Evolutionary conservation across 1,140 invertebrate genomes (phyloP).

Genomic region (Sycophila sp.): DNA sequence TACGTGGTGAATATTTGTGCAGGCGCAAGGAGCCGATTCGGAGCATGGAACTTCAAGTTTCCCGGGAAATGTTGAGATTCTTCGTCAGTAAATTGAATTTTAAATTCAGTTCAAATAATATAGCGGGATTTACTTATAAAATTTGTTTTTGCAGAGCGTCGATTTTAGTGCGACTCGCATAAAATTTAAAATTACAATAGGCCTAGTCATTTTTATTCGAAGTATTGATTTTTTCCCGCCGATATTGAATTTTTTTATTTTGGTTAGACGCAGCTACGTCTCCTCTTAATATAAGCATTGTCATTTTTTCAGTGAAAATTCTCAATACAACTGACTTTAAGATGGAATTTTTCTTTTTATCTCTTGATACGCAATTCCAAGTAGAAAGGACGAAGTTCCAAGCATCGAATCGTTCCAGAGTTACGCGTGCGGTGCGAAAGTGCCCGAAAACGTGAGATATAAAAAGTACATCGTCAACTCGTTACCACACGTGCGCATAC

Average conservation of each 20-base stretch:
- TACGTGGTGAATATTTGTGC: conserved; percentile 35
- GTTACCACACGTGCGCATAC: conserved; percentile 39
- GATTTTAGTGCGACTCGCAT: no score
- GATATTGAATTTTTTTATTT: no score
- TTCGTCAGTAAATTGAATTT: neutral
- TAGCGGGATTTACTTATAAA: neutral
- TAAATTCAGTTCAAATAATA: neutral
- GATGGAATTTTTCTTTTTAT: no score
- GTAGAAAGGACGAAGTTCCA: no score
- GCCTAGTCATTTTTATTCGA: no score
- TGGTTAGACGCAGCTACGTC: no score
- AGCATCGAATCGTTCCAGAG: conserved; percentile 40
- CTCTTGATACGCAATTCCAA: no score
- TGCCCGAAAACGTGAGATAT: conserved; percentile 46
- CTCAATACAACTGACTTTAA: no score
- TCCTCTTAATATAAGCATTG: no score
- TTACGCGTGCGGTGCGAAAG: conserved; percentile 47
- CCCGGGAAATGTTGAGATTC: conserved; percentile 6
- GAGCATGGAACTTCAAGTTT: neutral
- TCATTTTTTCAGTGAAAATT: no score
- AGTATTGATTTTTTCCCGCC: no score
- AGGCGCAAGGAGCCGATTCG: conserved; percentile 22
- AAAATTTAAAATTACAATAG: no score
- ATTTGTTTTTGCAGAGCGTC: neutral
- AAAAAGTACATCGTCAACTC: neutral